Evolutionary conservation across 2,797 vertebrate species (phyloP).

Genomic region (Carapus acus): DNA sequence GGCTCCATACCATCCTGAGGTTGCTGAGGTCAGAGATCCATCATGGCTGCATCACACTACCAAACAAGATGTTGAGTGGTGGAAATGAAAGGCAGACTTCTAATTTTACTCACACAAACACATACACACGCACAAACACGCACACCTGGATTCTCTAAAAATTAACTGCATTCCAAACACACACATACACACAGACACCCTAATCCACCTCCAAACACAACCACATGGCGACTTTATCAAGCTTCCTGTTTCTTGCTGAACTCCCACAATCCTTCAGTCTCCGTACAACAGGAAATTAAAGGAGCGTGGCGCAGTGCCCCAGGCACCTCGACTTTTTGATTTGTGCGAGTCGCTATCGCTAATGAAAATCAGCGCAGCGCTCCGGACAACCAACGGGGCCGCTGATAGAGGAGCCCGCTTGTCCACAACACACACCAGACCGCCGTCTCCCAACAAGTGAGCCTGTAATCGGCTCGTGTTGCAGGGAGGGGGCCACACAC

Average conservation of each 20-base stretch:
- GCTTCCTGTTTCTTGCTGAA: constrained; percentile 55
- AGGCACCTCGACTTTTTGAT: constrained; percentile 52
- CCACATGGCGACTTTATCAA: constrained; percentile 49
- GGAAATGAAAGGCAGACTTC: constrained; percentile 36
- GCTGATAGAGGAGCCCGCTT: constrained; percentile 48
- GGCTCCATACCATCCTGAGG: neutral
- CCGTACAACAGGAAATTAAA: constrained; percentile 52
- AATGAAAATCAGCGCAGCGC: constrained; percentile 61
- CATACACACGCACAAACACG: constrained; percentile 1
- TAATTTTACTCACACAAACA: constrained; percentile 19
- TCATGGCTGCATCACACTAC: constrained; percentile 13
- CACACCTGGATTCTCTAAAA: constrained; percentile 4
- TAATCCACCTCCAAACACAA: constrained; percentile 14
- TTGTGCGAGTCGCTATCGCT: constrained; percentile 58
- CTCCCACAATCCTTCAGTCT: constrained; percentile 61
- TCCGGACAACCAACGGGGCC: constrained; percentile 43
- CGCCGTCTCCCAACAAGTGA: constrained; percentile 42
- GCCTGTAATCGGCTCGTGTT: constrained; percentile 28
- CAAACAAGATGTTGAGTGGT: constrained; percentile 2
- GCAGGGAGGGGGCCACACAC: neutral
- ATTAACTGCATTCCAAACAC: constrained; percentile 1
- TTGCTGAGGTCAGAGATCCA: constrained; percentile 27
- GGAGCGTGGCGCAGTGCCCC: constrained; percentile 47
- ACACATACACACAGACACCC: constrained; percentile 1
- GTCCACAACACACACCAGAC: constrained; percentile 45